Conservation (phyloP, 1,140 invertebrate species). For the Pristionchus pacificus region DNA sequence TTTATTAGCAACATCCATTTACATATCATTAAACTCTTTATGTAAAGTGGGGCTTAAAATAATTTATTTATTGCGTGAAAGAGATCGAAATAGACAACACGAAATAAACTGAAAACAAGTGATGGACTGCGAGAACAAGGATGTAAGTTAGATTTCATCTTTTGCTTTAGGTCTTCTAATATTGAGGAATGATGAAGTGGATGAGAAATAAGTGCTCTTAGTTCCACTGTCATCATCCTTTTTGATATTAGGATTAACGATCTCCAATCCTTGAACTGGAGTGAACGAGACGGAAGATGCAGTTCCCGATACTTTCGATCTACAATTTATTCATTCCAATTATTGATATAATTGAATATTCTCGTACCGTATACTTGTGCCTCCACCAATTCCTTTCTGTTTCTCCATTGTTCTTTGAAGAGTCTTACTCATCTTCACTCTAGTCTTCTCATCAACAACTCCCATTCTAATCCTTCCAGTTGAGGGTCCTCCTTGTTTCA, state of each 20-base stretch:
- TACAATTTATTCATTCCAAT: neutral
- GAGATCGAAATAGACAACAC: too few relatives aligned
- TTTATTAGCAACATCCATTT: too few relatives aligned
- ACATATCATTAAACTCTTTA: too few relatives aligned
- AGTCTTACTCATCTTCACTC: constrained; percentile 57
- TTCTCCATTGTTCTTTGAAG: constrained; percentile 46
- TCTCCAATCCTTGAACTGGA: constrained; percentile 53
- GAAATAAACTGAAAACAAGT: neutral
- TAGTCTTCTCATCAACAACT: constrained; percentile 52
- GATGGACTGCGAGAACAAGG: constrained; percentile 6
- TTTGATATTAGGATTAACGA: constrained; percentile 38
- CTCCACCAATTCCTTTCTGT: constrained; percentile 41
- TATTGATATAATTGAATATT: neutral
- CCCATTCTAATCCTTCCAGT: constrained; percentile 47
- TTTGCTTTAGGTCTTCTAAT: constrained; percentile 36
- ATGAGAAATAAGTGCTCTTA: constrained; percentile 44
- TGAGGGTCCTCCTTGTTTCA: constrained; percentile 23
- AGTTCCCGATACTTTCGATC: constrained; percentile 36
- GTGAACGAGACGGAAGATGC: constrained; percentile 52
- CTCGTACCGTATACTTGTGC: constrained; percentile 37
- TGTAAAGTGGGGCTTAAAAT: too few relatives aligned
- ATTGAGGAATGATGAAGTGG: constrained; percentile 49
- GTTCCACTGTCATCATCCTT: constrained; percentile 20
- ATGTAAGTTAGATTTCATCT: constrained; percentile 2
- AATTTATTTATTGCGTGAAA: too few relatives aligned